phyloP scores from a whole-genome alignment of 1,140 invertebrate genomes.

The Pomphorhynchus laevis region DNA sequence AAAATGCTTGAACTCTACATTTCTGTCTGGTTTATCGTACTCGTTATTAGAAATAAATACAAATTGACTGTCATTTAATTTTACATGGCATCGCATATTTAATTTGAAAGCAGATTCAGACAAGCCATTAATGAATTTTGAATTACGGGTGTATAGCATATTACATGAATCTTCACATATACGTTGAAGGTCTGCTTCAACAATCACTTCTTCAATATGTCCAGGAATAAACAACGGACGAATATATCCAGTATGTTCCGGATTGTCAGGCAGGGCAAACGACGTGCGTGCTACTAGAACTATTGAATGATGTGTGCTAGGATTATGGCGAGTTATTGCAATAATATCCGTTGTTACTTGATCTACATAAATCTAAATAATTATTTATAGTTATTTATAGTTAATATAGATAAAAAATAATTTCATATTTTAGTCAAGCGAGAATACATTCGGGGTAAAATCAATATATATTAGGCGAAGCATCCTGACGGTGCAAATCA shows the following conservation, averaged over 20 bases:
- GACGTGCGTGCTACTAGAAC: slow-evolving; percentile 55
- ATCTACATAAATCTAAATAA: slow-evolving; percentile 53
- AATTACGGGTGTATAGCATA: slow-evolving; percentile 20
- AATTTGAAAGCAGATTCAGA: slow-evolving; percentile 34
- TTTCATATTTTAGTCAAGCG: too few species aligned
- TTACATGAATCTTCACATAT: slow-evolving; percentile 22
- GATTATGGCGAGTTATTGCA: slow-evolving; percentile 63
- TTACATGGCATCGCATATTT: slow-evolving; percentile 32
- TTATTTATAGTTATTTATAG: too few species aligned
- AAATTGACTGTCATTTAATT: slow-evolving; percentile 30
- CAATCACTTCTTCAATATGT: slow-evolving; percentile 39
- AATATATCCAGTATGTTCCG: slow-evolving; percentile 26
- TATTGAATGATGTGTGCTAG: slow-evolving; percentile 42
- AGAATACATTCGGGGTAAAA: too few species aligned
- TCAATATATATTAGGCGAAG: too few species aligned
- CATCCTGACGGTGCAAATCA: too few species aligned
- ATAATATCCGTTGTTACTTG: slow-evolving; percentile 62
- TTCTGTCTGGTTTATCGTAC: slow-evolving; percentile 14
- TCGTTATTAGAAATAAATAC: slow-evolving; percentile 24
- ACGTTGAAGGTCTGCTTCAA: slow-evolving; percentile 30
- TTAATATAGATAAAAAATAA: too few species aligned
- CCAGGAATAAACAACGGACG: slow-evolving; percentile 27
- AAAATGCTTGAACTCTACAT: slow-evolving; percentile 39
- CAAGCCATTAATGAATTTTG: slow-evolving; percentile 40
- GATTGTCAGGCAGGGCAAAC: slow-evolving; percentile 25